These are phyloP conservation scores for Luidia sarsii DNA, from an alignment of 53 echinoderm and acorn worm genomes.

Conservation along the genomic window DNA sequence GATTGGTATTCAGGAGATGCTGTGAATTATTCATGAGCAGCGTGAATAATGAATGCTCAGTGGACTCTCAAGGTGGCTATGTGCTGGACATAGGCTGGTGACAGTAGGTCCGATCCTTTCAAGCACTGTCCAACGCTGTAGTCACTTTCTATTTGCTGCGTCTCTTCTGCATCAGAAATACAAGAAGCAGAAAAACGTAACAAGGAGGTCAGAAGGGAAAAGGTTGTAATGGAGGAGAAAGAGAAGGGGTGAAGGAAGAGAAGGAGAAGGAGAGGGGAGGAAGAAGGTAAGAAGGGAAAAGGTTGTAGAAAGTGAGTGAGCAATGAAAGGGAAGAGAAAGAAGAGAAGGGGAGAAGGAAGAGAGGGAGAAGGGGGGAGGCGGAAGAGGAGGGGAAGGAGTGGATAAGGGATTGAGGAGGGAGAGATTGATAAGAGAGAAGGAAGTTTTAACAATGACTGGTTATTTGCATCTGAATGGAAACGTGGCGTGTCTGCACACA, in stretches of 20 bases:
- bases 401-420: too few relatives aligned
- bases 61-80: conserved; percentile 35
- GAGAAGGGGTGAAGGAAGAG: background rate
- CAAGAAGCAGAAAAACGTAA: background rate
- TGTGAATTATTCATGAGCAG: background rate
- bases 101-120: conserved; percentile 83
- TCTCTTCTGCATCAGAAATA: conserved; percentile 52
- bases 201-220: background rate
- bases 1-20: background rate
- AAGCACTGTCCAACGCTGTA: conserved; percentile 91
- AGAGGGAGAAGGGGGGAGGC: too few relatives aligned
- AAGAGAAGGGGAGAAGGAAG: background rate
- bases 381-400: too few relatives aligned
- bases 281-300: background rate
- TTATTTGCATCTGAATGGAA: too few relatives aligned
- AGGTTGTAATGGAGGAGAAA: background rate
- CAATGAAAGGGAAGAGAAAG: background rate
- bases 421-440: too few relatives aligned
- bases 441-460: too few relatives aligned
- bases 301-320: too few relatives aligned
- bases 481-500: too few relatives aligned
- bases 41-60: conserved; percentile 20
- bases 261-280: background rate
- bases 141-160: conserved; percentile 55
- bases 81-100: conserved; percentile 79